These are phyloP conservation scores for Chloroceryle amazona DNA, from an alignment of 2,797 vertebrate genomes.

Conservation along the genomic window DNA sequence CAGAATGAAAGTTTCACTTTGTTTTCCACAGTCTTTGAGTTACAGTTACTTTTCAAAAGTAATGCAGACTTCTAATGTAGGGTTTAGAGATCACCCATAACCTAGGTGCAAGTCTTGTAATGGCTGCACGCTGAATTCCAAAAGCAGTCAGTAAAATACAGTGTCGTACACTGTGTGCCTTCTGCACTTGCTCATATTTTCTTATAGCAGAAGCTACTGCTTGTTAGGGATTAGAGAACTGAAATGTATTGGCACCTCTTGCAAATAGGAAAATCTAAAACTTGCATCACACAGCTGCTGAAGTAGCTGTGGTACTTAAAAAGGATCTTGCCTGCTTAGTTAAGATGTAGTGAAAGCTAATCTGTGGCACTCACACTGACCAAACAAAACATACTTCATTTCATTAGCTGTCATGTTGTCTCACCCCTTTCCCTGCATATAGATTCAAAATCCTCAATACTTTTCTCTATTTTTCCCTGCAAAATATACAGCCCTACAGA, in stretches of 20 bases:
- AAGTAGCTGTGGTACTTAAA: not conserved
- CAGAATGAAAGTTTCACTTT: not conserved
- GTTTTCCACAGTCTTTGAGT: not conserved
- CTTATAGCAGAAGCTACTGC: not conserved
- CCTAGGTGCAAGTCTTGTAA: not conserved
- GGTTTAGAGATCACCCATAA: not conserved
- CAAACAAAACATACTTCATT: fast-evolving
- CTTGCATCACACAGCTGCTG: not conserved
- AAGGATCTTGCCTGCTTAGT: not conserved
- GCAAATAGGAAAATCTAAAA: not conserved
- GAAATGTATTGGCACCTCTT: not conserved
- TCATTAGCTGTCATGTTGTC: not conserved
- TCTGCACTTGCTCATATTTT: not conserved
- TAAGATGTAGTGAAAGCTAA: not conserved
- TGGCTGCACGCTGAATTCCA: not conserved
- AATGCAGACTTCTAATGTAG: not conserved
- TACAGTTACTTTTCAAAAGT: not conserved
- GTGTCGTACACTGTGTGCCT: not conserved
- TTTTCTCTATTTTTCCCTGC: not conserved
- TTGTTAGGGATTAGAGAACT: not conserved
- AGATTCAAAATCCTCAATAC: not conserved
- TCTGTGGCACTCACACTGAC: not conserved
- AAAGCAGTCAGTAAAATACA: not conserved
- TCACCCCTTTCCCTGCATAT: not conserved
- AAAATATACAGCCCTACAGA: not conserved